Percentiles rank a stretch among this genome's conserved stretches.
phyloP scores from a whole-genome alignment of 2,797 vertebrate species.

The Remorina albescens region DNA sequence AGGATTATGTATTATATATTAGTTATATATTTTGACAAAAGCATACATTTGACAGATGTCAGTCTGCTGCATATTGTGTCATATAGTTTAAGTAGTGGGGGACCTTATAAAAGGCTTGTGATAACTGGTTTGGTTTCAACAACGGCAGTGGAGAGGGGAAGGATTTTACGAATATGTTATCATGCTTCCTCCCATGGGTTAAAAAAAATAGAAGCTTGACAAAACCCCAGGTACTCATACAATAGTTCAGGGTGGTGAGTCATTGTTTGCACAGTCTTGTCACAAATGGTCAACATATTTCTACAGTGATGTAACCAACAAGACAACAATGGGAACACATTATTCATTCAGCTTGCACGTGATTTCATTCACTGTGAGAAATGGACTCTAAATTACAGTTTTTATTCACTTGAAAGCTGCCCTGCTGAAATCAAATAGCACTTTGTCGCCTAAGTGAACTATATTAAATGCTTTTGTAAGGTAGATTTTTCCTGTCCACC shows the following conservation, averaged over 20 bases:
- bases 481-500: too few species aligned
- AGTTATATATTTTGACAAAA: too few species aligned
- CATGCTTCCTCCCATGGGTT: conserved; percentile 51
- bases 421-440: not conserved
- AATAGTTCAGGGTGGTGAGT: conserved; percentile 62
- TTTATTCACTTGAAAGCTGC: conserved; percentile 1
- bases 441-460: not conserved
- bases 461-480: not conserved
- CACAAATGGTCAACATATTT: conserved; percentile 70
- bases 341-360: conserved; percentile 33
- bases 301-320: conserved; percentile 54
- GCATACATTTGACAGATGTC: conserved; percentile 27
- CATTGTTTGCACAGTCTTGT: conserved; percentile 65
- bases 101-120: not conserved
- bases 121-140: conserved; percentile 7
- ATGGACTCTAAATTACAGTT: conserved; percentile 18
- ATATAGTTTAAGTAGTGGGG: conserved; percentile 1
- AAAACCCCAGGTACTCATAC: conserved; percentile 53
- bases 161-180: conserved; percentile 34
- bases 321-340: conserved; percentile 46
- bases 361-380: conserved; percentile 44
- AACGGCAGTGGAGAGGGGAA: not conserved
- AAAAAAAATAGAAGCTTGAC: conserved; percentile 49
- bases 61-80: conserved; percentile 13
- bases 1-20: too few species aligned